These are phyloP conservation scores for Odontamblyopus lacepedii DNA, from an alignment of 2,797 vertebrate genomes.

Conservation along the genomic window DNA sequence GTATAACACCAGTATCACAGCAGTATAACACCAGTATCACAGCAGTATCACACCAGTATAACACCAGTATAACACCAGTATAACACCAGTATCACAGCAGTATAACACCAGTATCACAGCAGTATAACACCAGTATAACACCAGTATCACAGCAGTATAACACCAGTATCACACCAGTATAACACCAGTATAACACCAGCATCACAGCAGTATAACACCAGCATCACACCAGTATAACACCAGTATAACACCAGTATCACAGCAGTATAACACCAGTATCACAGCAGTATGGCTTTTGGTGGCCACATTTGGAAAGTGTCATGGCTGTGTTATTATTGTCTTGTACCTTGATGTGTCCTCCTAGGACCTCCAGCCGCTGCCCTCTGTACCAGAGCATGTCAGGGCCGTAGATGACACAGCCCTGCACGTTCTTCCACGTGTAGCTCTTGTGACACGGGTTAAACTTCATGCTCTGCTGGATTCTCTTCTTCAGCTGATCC, in stretches of 20 bases:
- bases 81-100: not conserved
- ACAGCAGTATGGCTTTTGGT: too few species aligned
- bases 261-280: too few species aligned
- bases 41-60: not conserved
- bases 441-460: conserved; percentile 84
- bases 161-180: not conserved
- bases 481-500: conserved; percentile 75
- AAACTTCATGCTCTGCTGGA: conserved; percentile 83
- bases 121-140: not conserved
- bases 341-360: conserved; percentile 81
- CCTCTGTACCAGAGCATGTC: conserved; percentile 91
- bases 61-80: not conserved
- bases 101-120: not conserved
- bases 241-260: too few species aligned
- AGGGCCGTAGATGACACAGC: conserved; percentile 87
- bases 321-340: not conserved
- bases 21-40: not conserved
- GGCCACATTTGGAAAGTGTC: not conserved
- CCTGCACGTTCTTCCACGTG: conserved; percentile 85
- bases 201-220: too few species aligned
- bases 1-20: not conserved
- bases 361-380: conserved; percentile 80
- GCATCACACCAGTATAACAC: too few species aligned
- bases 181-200: too few species aligned
- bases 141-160: not conserved